Evolutionary conservation across 2,797 vertebrate species (phyloP).

Genomic region (Protonibea diacanthus): DNA sequence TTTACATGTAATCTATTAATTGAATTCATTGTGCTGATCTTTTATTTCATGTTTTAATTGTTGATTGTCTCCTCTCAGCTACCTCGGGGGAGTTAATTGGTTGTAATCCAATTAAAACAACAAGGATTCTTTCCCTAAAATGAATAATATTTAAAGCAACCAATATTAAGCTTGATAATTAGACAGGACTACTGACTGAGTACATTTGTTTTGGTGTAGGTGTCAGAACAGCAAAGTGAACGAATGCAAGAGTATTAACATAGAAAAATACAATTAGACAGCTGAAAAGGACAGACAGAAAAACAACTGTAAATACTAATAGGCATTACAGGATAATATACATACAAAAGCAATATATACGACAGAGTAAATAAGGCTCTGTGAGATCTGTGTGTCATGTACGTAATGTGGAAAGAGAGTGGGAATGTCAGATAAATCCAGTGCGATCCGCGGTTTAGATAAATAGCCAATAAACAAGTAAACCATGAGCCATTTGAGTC

Average conservation of each 20-base stretch:
- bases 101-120: slow-evolving; percentile 6
- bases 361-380: neutral
- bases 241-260: neutral
- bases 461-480: neutral
- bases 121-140: neutral
- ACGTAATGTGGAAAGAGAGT: neutral
- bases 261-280: neutral
- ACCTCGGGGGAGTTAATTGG: neutral
- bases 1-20: slow-evolving; percentile 24
- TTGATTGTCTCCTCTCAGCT: neutral
- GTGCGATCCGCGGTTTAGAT: neutral
- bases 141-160: neutral
- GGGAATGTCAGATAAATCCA: neutral
- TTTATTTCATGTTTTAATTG: neutral
- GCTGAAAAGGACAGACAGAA: neutral
- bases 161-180: neutral
- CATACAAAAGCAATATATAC: neutral
- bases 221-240: neutral
- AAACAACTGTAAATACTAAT: too few relatives aligned
- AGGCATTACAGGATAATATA: neutral
- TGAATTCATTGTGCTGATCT: slow-evolving; percentile 1
- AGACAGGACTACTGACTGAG: neutral
- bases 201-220: neutral
- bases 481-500: neutral
- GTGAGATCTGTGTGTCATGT: neutral